Evolutionary conservation across 2,888 invertebrate species (phyloP), one percentile per base, ranked within the genome.

Genomic region (Nephrotoma appendiculata): DNA sequence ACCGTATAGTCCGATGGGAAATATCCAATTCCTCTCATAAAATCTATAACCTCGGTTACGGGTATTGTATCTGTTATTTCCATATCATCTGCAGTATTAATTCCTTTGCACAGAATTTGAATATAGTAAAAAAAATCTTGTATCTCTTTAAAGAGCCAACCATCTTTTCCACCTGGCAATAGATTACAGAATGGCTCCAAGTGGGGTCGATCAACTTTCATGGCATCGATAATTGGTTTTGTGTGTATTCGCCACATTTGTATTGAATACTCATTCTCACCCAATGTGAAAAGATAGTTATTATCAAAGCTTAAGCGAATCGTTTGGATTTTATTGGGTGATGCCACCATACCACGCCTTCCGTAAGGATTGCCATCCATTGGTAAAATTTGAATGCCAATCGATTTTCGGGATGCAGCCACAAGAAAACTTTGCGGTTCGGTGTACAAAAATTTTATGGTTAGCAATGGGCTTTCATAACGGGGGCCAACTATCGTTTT

Each of bases 1-100:
- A 95, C 96, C 93, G 96, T 96, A 90, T 94, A 94, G 89, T 96
- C 95, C 0, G 94, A 94, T 0, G 95, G 96, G 89, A 95, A 96
- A 91, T 92, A 96, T 12, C 96, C 96, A 89, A 96, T 92, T 1
- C 95, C 95, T 87, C 96, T 92, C 94, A 96, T 94, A 19, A 96
- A 91, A 90, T 95, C 95, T 0, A 96, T 94, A 85, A 96, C 91
- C 89, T 96, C 95, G 41, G 93, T 92, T 41, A 95, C 92, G 0
- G 93, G 93, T 86, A 96, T 94, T 88, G 90, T 92, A 86, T 94
- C 94, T 19, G 93, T 93, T 57, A 96, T 94, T 5, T 92, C 91
- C 88, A 95, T 92, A 88, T 93, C 93, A 3, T 94, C 92, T 86
- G 94, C 94, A 0, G 94, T 93, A 90, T 95, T 94, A 86, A 95